phyloP scores from a whole-genome alignment of 2,888 invertebrate genomes.

The Acanthopleura granulata region DNA sequence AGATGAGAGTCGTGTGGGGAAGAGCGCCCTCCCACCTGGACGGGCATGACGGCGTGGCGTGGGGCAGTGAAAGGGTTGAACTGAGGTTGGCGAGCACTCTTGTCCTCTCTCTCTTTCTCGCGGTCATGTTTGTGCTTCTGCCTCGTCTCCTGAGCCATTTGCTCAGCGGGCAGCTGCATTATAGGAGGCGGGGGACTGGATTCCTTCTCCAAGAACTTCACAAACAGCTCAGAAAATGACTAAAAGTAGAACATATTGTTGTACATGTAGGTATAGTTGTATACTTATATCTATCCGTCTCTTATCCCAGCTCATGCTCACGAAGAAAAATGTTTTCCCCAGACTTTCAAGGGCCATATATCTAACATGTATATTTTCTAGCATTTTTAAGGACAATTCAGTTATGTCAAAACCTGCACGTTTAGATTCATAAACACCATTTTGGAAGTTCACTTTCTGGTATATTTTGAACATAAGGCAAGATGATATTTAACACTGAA shows the following conservation, averaged over 20 bases:
- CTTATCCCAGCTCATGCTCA: background rate
- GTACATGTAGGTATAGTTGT: background rate
- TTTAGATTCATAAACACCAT: too few species aligned
- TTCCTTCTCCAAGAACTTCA: constrained; percentile 86
- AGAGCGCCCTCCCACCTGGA: constrained; percentile 26
- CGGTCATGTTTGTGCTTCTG: constrained; percentile 40
- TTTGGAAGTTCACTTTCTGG: too few species aligned
- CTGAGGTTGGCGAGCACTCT: background rate
- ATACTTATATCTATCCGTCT: background rate
- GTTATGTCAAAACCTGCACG: too few species aligned
- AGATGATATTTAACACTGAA: too few species aligned
- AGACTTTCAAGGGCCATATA: too few species aligned
- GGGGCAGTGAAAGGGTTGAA: constrained; percentile 67
- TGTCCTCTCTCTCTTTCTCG: background rate
- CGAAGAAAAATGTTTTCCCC: background rate
- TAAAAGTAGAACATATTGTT: constrained; percentile 49
- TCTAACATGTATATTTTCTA: too few species aligned
- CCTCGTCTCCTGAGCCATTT: constrained; percentile 63
- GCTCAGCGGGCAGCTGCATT: constrained; percentile 66
- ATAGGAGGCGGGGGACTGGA: constrained; percentile 76
- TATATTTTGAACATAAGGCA: too few species aligned
- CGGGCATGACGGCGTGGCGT: constrained; percentile 56
- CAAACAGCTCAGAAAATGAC: constrained; percentile 81
- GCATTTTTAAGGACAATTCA: too few species aligned
- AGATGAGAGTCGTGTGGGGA: constrained; percentile 36